These are phyloP conservation scores for Microctenopoma stevenorrisi DNA, from an alignment of 2,797 vertebrate species.

Conservation along the genomic window DNA sequence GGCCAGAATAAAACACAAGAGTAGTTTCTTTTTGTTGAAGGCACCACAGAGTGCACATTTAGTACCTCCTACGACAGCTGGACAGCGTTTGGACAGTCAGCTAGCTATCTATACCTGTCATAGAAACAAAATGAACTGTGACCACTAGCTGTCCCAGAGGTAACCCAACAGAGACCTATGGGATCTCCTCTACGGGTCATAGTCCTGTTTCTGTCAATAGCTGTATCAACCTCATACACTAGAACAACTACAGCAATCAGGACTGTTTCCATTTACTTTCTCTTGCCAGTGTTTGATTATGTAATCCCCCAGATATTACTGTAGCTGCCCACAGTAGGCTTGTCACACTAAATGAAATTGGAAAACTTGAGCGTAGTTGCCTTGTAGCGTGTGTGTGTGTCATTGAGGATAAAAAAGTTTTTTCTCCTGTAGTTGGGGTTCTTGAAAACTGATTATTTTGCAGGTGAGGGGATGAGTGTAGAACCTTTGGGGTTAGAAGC, in stretches of 20 bases:
- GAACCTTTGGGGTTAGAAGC: slow-evolving; percentile 2
- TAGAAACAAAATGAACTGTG: too few relatives aligned
- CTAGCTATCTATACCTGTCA: too few relatives aligned
- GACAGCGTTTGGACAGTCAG: too few relatives aligned
- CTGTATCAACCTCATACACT: neutral
- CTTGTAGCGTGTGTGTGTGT: slow-evolving; percentile 16
- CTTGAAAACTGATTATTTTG: slow-evolving; percentile 33
- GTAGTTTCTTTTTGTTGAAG: too few relatives aligned
- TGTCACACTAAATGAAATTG: slow-evolving; percentile 45
- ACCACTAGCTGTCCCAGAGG: slow-evolving; percentile 2
- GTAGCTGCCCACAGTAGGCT: slow-evolving; percentile 33
- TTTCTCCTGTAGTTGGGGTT: slow-evolving; percentile 17
- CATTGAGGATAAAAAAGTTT: slow-evolving; percentile 1
- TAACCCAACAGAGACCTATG: neutral
- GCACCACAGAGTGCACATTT: too few relatives aligned
- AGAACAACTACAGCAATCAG: slow-evolving; percentile 24
- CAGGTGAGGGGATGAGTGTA: slow-evolving; percentile 19
- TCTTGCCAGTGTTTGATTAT: slow-evolving; percentile 42
- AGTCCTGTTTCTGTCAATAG: slow-evolving; percentile 13
- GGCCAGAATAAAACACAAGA: too few relatives aligned
- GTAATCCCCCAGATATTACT: slow-evolving; percentile 41
- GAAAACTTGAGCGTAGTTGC: slow-evolving; percentile 18
- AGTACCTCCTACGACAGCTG: too few relatives aligned
- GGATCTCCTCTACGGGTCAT: slow-evolving; percentile 1
- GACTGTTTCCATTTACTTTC: slow-evolving; percentile 30